Base-by-base conservation (phyloP, 1,140 invertebrate species). In the Rhizoglyphus robini region DNA sequence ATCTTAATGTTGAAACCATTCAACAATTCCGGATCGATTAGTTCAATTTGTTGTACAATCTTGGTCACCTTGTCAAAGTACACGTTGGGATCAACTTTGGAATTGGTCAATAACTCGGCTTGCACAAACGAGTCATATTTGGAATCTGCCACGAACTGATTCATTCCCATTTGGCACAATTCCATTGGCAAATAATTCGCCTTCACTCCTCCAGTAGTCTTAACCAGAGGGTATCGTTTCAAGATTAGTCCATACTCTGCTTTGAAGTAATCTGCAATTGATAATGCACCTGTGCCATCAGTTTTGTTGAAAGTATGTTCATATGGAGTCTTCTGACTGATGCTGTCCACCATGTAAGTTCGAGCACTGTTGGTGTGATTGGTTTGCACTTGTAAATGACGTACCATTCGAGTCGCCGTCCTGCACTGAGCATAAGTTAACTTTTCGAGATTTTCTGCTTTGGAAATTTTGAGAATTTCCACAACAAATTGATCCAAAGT, bases 71-170 rank as follows among this genome's bases (percentile, higher is more conserved):
- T 58, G 25, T 58, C 27, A 13, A 58, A 58, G 25, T 58, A 58
- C 3, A 58, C 25, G 15, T 18, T 58, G 25, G 27, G 18, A 32
- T 58, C 54, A 58, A 58, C n/a, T 34, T 58, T 58, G 15, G 54
- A 30, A 29, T 58, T 58, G 11, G n/a, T 58, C 27, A 58, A 32
- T n/a, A 58, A n/a, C n/a, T n/a, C n/a, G n/a, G n/a, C n/a, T n/a
- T n/a, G n/a, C n/a, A n/a, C n/a, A n/a, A n/a, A n/a, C n/a, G n/a
- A n/a, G n/a, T n/a, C n/a, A n/a, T n/a, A n/a, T n/a, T n/a, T n/a
- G n/a, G n/a, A n/a, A n/a, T n/a, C n/a, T n/a, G n/a, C n/a, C n/a
- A n/a, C n/a, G n/a, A n/a, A 58, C 25, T 58, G 54, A 18, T 29
- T 34, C 18, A 23, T 27, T 3, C 15, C 31, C 27, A 58, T 29